These are phyloP conservation scores for Lasiommata megera DNA, from an alignment of 2,888 invertebrate species.

Conservation along the genomic window DNA sequence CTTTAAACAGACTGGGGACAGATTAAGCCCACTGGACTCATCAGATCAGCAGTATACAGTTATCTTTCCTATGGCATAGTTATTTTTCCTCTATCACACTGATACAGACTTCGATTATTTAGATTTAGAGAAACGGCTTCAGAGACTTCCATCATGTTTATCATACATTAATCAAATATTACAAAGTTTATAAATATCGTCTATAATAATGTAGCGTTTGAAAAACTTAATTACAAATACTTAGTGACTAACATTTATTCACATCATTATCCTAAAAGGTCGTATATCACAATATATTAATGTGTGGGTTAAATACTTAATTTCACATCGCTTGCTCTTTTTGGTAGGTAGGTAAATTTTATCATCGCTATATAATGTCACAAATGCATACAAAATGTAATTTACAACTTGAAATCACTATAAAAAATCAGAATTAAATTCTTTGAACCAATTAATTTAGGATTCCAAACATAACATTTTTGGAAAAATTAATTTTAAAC, in stretches of 20 bases:
- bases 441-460: too few relatives aligned
- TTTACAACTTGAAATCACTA: too few relatives aligned
- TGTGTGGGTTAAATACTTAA: constrained; percentile 29
- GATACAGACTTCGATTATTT: not conserved
- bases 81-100: not conserved
- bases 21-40: too few relatives aligned
- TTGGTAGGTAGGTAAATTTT: too few relatives aligned
- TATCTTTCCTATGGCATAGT: too few relatives aligned
- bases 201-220: constrained; percentile 40
- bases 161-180: not conserved
- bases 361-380: not conserved
- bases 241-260: constrained; percentile 56
- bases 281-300: constrained; percentile 48
- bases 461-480: too few relatives aligned
- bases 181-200: constrained; percentile 32
- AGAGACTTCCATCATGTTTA: not conserved
- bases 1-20: too few relatives aligned
- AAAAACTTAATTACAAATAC: constrained; percentile 41
- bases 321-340: not conserved
- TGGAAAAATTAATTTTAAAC: too few relatives aligned
- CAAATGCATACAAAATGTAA: too few relatives aligned
- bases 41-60: too few relatives aligned
- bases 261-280: constrained; percentile 47
- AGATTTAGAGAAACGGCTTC: not conserved
- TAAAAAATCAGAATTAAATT: too few relatives aligned